Evolutionary conservation across 2,113 vertebrate species (phyloP).

Genomic region (Myiagra hebetior): DNA sequence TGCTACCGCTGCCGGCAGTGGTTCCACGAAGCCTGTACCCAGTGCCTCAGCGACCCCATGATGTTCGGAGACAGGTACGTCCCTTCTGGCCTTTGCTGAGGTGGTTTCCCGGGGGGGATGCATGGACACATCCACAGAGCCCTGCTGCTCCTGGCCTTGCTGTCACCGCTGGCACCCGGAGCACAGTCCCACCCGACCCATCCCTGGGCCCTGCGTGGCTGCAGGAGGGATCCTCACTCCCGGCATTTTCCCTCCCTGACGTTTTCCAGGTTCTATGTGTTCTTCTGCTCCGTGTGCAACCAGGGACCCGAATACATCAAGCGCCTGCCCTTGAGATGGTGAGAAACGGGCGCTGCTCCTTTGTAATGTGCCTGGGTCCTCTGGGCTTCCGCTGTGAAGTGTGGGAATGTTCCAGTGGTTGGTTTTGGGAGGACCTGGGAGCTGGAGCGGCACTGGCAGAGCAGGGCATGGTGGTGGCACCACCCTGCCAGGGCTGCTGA

Average conservation of each 20-base stretch:
- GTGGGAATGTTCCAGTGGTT: background rate
- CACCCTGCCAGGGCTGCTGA: background rate
- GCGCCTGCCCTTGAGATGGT: slow-evolving; percentile 89
- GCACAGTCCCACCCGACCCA: rapidly evolving
- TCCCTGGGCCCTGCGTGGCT: background rate
- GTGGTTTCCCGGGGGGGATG: rapidly evolving
- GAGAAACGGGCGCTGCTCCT: background rate
- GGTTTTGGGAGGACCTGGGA: background rate
- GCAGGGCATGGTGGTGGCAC: background rate
- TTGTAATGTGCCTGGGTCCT: rapidly evolving
- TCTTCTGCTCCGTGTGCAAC: slow-evolving; percentile 91
- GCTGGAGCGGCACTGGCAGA: background rate
- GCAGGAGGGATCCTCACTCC: background rate
- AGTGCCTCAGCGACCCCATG: slow-evolving; percentile 92
- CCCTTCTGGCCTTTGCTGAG: background rate
- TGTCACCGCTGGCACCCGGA: rapidly evolving
- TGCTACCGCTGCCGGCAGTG: slow-evolving; percentile 91
- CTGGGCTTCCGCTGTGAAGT: rapidly evolving
- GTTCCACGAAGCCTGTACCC: slow-evolving; percentile 97
- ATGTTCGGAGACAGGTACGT: slow-evolving; percentile 92
- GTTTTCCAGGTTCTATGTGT: slow-evolving; percentile 87
- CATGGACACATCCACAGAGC: rapidly evolving
- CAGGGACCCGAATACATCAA: slow-evolving; percentile 90
- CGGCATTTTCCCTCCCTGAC: background rate
- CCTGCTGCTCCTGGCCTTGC: rapidly evolving